Base-by-base conservation (phyloP, 2,888 invertebrate genomes). In the Pycnomerus fuliginosus region DNA sequence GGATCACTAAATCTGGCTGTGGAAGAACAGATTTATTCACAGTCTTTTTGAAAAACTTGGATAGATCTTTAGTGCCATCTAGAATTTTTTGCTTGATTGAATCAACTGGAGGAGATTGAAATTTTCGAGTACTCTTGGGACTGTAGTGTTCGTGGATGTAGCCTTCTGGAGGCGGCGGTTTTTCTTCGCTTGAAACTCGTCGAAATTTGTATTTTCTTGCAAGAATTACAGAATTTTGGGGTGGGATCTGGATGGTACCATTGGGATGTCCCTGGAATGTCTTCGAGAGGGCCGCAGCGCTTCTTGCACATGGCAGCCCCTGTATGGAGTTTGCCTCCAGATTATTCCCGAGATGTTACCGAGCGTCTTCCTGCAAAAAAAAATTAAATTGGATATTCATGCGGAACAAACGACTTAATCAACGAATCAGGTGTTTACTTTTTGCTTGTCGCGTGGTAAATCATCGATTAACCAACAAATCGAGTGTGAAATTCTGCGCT, bases 291-390 rank as follows among this genome's bases (percentile, higher is more conserved):
- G 70, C 68, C 65, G 68, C 67, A 62, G 64, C 59, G 60, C 62
- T 61, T 51, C 51, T 55, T 62, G 61, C 57, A 68, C 72, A 72
- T 72, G 65, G 72, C 71, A 71, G 69, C 69, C 68, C 64, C 28
- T 13, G 40, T 30, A 24, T 44, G 7, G 31, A 38, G 34, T 27
- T 25, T 22, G 27, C 41, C 56, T 61, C 63, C 61, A 62, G 63
- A 42, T 53, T 61, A 42, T 25, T 16, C 16, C 24, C n/a, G 12
- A 17, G 14, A 4, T 34, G 34, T 39, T 39, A 46, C 42, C 49
- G 32, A 11, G 20, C 12, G 5, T 14, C 11, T 32, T 36, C 16
- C 54, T 54, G 50, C 5, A 56, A 56, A 43, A 53, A 54, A 48
- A 40, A 31, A 23, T 4, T 20, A n/a, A n/a, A n/a, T n/a, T n/a